Conservation (phyloP, 2,113 vertebrate genomes). For the Eublepharis macularius region DNA sequence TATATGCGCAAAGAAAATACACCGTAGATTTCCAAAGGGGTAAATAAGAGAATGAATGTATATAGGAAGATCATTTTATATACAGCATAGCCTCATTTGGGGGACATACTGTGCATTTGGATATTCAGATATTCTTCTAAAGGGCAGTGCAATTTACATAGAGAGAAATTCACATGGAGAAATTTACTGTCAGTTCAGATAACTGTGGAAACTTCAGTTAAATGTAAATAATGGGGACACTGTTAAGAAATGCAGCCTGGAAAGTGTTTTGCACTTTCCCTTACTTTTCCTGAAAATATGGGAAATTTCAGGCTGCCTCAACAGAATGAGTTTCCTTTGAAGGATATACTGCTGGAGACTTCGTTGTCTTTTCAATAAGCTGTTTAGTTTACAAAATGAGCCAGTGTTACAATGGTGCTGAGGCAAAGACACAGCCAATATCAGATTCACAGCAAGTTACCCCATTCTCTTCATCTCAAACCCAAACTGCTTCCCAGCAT, state of each 20-base stretch:
- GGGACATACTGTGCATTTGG: neutral
- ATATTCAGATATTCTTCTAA: neutral
- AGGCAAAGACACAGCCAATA: neutral
- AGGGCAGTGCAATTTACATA: neutral
- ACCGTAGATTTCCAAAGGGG: neutral
- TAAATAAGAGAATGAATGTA: neutral
- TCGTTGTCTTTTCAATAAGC: neutral
- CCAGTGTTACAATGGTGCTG: neutral
- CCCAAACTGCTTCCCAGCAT: neutral
- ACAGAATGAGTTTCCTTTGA: neutral
- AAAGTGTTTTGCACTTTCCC: neutral
- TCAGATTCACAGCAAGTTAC: neutral
- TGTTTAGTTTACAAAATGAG: neutral
- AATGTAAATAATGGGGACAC: neutral
- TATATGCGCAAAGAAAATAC: neutral
- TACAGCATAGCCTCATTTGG: neutral
- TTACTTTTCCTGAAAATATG: neutral
- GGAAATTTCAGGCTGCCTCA: neutral
- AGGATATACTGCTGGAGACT: neutral
- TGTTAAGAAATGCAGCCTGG: neutral
- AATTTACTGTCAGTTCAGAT: neutral
- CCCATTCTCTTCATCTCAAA: neutral
- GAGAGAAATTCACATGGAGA: neutral
- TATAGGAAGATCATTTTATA: neutral
- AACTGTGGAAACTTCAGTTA: neutral